Conservation (phyloP, 2,797 vertebrate genomes). For the Taeniopygia guttata region DNA sequence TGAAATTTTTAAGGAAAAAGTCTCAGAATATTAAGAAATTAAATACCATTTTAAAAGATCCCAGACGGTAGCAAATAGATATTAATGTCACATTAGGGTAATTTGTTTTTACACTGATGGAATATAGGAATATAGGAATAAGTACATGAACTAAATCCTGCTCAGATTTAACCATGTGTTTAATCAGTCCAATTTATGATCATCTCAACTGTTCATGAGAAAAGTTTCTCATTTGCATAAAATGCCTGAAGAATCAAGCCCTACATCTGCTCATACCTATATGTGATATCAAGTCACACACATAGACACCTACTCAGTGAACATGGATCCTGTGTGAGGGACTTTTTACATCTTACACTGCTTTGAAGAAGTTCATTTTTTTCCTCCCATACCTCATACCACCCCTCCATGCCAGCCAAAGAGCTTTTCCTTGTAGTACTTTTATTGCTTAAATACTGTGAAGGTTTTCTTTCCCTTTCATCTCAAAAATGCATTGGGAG, state of each 20-base stretch:
- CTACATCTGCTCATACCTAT: background rate
- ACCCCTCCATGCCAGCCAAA: background rate
- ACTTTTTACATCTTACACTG: conserved; percentile 4
- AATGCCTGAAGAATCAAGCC: conserved; percentile 31
- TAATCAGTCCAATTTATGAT: conserved; percentile 55
- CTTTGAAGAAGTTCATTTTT: conserved; percentile 49
- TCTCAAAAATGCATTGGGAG: conserved; percentile 40
- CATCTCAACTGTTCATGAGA: conserved; percentile 20
- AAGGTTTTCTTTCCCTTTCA: conserved; percentile 42
- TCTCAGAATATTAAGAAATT: conserved; percentile 74
- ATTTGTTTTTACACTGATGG: conserved; percentile 70
- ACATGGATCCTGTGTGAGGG: background rate
- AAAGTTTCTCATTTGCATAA: conserved; percentile 47
- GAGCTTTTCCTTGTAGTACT: conserved; percentile 48
- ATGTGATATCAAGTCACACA: background rate
- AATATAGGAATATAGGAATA: conserved; percentile 28
- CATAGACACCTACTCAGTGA: background rate
- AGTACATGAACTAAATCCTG: background rate
- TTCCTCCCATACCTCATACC: background rate
- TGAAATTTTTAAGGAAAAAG: conserved; percentile 76
- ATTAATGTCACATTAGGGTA: conserved; percentile 69
- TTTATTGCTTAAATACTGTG: conserved; percentile 20
- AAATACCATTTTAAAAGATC: conserved; percentile 68
- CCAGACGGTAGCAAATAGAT: conserved; percentile 67
- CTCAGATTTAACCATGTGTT: conserved; percentile 43